A percentile compares a stretch with the other conserved stretches of the same genome.
These are phyloP conservation scores for Chondrosia reniformis DNA, from an alignment of 37 sponge, comb jelly and placozoan genomes.

Conservation along the genomic window DNA sequence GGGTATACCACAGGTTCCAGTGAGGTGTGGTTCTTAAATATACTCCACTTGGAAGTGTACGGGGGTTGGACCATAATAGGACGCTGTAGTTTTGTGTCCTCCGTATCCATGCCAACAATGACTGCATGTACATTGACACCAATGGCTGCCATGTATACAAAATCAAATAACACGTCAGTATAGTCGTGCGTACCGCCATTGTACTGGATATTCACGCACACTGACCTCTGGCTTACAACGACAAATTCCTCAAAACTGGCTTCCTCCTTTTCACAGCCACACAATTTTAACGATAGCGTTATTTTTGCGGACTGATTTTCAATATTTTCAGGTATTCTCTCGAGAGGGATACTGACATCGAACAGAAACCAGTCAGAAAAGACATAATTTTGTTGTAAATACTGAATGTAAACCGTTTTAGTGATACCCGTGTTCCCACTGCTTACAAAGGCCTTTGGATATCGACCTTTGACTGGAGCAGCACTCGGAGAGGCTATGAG, in stretches of 20 bases:
- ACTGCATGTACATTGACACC: slow-evolving; percentile 74
- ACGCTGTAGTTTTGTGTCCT: slow-evolving; percentile 1
- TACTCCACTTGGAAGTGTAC: neutral
- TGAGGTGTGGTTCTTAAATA: neutral
- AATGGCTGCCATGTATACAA: slow-evolving; percentile 72
- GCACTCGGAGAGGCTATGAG: slow-evolving; percentile 12
- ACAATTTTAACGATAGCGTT: slow-evolving; percentile 45
- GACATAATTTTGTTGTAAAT: slow-evolving; percentile 53
- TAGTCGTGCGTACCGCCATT: slow-evolving; percentile 60
- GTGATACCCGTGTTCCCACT: slow-evolving; percentile 47
- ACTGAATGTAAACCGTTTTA: slow-evolving; percentile 63
- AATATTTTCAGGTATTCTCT: neutral
- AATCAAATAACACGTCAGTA: slow-evolving; percentile 66
- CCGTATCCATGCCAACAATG: slow-evolving; percentile 38
- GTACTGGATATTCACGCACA: slow-evolving; percentile 46
- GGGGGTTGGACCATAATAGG: neutral
- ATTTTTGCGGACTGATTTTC: slow-evolving; percentile 18
- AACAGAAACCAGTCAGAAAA: slow-evolving; percentile 65
- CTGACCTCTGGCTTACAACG: slow-evolving; percentile 28
- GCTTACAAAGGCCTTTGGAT: slow-evolving; percentile 51
- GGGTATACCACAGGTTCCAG: neutral
- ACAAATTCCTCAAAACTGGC: slow-evolving; percentile 38
- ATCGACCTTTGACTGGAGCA: slow-evolving; percentile 7
- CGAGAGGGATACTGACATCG: slow-evolving; percentile 30
- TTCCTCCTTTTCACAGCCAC: slow-evolving; percentile 34